Evolutionary conservation across 2,113 vertebrate genomes (phyloP).

Genomic region (Herpailurus yagouaroundi): DNA sequence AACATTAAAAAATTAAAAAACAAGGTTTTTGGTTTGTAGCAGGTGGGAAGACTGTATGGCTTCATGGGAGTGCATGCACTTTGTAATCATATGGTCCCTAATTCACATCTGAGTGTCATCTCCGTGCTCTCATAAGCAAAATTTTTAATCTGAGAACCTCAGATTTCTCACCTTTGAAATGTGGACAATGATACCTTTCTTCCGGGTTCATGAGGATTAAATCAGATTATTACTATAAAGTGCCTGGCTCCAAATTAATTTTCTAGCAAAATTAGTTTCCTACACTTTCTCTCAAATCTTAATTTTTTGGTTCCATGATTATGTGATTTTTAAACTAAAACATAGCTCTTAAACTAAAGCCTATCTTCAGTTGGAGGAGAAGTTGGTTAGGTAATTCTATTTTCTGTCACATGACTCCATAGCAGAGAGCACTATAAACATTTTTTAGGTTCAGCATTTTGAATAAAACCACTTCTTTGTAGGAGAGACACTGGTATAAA

Average conservation of each 20-base stretch:
- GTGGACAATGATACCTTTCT: not conserved
- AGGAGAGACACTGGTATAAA: not conserved
- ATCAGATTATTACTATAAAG: not conserved
- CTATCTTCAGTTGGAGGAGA: not conserved
- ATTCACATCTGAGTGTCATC: not conserved
- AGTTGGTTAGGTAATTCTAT: not conserved
- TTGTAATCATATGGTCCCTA: not conserved
- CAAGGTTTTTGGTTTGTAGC: not conserved
- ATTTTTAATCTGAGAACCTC: not conserved
- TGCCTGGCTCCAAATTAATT: not conserved
- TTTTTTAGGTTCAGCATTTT: not conserved
- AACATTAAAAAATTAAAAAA: no score
- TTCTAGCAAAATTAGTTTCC: conserved; percentile 1
- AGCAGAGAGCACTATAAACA: not conserved
- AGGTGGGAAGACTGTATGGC: not conserved
- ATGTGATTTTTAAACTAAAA: conserved; percentile 16
- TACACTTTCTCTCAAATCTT: not conserved
- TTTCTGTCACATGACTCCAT: not conserved
- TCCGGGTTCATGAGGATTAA: not conserved
- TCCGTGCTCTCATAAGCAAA: not conserved
- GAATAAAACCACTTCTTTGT: not conserved
- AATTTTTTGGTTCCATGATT: not conserved
- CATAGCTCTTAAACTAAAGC: not conserved
- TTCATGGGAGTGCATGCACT: no score
- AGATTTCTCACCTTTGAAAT: not conserved